Percentiles rank a stretch among this genome's conserved stretches.
Conservation (phyloP, 23 tunicate species). For the Diplosoma virens region DNA sequence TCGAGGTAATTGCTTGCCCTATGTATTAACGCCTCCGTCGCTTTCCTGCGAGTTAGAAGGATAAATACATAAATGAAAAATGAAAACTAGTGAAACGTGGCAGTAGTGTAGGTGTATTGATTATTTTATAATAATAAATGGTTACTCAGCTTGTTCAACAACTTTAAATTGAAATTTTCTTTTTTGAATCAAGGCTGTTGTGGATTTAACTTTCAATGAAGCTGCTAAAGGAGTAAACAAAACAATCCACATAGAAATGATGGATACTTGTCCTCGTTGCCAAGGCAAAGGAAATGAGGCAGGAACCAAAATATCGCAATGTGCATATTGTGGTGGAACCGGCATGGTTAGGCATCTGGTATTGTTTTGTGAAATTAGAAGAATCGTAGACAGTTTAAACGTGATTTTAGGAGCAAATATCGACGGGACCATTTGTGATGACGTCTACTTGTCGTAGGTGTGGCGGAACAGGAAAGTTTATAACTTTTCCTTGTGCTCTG, state of each 20-base stretch:
- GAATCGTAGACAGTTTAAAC: background rate
- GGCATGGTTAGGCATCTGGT: conserved; percentile 54
- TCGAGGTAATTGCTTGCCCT: too few relatives aligned
- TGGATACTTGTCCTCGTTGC: conserved; percentile 90
- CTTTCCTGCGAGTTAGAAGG: too few relatives aligned
- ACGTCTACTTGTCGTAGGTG: conserved; percentile 87
- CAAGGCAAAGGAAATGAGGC: conserved; percentile 82
- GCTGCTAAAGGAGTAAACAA: conserved; percentile 94
- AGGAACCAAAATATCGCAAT: conserved; percentile 71
- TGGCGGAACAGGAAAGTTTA: conserved; percentile 84
- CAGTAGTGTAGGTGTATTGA: too few relatives aligned
- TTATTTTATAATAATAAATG: too few relatives aligned
- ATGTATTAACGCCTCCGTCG: too few relatives aligned
- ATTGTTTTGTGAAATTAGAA: background rate
- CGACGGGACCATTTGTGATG: conserved; percentile 93
- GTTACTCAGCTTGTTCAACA: too few relatives aligned
- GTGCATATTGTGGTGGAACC: conserved; percentile 89
- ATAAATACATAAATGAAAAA: too few relatives aligned
- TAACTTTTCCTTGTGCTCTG: conserved; percentile 73
- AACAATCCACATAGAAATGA: conserved; percentile 59
- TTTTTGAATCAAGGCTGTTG: too few relatives aligned
- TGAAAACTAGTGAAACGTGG: too few relatives aligned
- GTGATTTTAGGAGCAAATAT: conserved; percentile 76
- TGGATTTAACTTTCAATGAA: conserved; percentile 83
- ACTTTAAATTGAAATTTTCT: too few relatives aligned